These are phyloP conservation scores for Protosalanx chinensis DNA, from an alignment of 2,797 vertebrate species.

Conservation along the genomic window DNA sequence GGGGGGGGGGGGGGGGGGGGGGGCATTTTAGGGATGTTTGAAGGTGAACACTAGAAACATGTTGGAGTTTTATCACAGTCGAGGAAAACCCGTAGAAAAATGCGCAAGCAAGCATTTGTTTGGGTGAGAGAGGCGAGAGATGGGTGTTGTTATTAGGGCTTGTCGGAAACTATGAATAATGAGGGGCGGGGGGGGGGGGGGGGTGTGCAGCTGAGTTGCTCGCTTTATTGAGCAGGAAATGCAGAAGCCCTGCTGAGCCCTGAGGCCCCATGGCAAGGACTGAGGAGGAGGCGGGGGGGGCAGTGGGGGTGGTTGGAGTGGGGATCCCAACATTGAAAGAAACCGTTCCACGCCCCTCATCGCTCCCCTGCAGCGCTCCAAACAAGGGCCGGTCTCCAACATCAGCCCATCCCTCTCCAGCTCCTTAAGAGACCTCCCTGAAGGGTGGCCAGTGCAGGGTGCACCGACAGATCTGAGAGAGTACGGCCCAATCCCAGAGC, in stretches of 20 bases:
- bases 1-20: too few species aligned
- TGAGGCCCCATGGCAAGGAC: constrained; percentile 8
- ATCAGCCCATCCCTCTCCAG: background rate
- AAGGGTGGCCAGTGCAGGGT: background rate
- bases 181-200: constrained; percentile 15
- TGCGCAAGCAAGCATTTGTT: background rate
- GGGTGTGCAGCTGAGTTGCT: constrained; percentile 26
- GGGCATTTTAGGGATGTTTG: constrained; percentile 10
- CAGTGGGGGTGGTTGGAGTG: too few species aligned
- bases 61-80: constrained; percentile 43
- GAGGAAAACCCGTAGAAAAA: background rate
- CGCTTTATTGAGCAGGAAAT: constrained; percentile 41
- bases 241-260: constrained; percentile 45
- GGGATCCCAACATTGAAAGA: constrained; percentile 11
- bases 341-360: constrained; percentile 7
- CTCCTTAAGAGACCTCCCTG: background rate
- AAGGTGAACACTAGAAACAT: constrained; percentile 27
- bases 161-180: constrained; percentile 57
- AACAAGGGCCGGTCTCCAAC: background rate
- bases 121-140: background rate
- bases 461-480: background rate
- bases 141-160: constrained; percentile 11
- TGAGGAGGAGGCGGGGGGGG: background rate
- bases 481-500: background rate
- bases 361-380: constrained; percentile 16